Conservation (phyloP, 2,113 vertebrate genomes). For the Pungitius pungitius region DNA sequence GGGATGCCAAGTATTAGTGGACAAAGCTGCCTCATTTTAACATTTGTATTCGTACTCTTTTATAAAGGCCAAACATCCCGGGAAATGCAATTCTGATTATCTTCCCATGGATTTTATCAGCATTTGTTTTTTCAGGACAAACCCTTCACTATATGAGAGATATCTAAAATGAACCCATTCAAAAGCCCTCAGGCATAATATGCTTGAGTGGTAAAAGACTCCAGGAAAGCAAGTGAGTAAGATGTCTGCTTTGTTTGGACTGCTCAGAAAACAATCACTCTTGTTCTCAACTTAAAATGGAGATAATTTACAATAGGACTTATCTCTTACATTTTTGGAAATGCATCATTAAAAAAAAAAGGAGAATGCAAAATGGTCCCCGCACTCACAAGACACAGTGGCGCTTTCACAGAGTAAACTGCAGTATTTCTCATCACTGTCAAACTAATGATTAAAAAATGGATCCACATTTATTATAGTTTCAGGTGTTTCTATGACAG, state of each 20-base stretch:
- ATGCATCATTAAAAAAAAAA: neutral
- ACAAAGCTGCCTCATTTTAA: neutral
- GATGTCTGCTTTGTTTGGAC: neutral
- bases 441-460: constrained; percentile 57
- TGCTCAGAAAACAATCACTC: too few relatives aligned
- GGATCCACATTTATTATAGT: constrained; percentile 50
- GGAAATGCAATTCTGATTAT: neutral
- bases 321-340: neutral
- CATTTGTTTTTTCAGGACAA: neutral
- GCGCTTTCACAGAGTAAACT: constrained; percentile 21
- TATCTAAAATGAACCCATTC: neutral
- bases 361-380: neutral
- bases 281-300: neutral
- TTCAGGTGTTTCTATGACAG: constrained; percentile 45
- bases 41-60: neutral
- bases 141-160: neutral
- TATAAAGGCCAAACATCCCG: neutral
- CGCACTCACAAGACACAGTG: neutral
- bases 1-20: neutral
- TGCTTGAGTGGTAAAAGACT: neutral
- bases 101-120: neutral
- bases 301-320: neutral
- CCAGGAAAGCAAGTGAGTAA: neutral
- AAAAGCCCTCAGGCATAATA: neutral
- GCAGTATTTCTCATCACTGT: constrained; percentile 34